Percentiles rank a stretch among this genome's conserved stretches.
Evolutionary conservation across 2,888 invertebrate genomes (phyloP).

Genomic region (Drosophila mimetica): DNA sequence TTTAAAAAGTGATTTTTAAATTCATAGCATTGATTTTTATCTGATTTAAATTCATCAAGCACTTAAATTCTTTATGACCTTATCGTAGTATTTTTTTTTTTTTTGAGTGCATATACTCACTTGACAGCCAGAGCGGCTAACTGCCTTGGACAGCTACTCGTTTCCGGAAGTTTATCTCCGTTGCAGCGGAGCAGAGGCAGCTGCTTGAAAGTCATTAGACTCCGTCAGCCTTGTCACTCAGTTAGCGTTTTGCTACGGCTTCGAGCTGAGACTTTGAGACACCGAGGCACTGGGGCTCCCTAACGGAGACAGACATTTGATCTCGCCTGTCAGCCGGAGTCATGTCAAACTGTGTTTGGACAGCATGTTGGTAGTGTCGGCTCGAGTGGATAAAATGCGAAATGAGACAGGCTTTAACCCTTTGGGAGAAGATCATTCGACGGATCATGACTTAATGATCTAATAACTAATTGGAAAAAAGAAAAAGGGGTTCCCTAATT

Average conservation of each 20-base stretch:
- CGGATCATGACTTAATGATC: constrained; percentile 12
- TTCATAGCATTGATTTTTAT: no score
- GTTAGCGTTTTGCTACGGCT: constrained; percentile 23
- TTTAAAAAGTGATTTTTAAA: no score
- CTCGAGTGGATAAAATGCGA: constrained; percentile 22
- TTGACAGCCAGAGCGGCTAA: constrained; percentile 53
- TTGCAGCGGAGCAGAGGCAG: constrained; percentile 31
- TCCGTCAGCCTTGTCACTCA: constrained; percentile 55
- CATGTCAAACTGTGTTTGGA: constrained; percentile 62
- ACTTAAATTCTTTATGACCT: no score
- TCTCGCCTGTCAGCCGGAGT: constrained; percentile 64
- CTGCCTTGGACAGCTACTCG: constrained; percentile 66
- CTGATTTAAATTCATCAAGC: no score
- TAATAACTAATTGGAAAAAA: constrained; percentile 1
- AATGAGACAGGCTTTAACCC: constrained; percentile 37
- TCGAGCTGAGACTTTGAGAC: constrained; percentile 17
- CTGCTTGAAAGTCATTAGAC: constrained; percentile 68
- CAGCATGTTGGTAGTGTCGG: constrained; percentile 28
- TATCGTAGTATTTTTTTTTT: not conserved
- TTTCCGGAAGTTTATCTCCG: constrained; percentile 76
- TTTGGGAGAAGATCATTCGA: constrained; percentile 23
- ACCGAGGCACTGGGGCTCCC: constrained; percentile 3
- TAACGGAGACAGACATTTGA: constrained; percentile 61
- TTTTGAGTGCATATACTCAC: constrained; percentile 21
- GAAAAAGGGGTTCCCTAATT: not conserved